Percentiles rank a stretch among this genome's conserved stretches.
These are phyloP conservation scores for Anoplopoma fimbria DNA, from an alignment of 2,113 vertebrate genomes.

Conservation along the genomic window DNA sequence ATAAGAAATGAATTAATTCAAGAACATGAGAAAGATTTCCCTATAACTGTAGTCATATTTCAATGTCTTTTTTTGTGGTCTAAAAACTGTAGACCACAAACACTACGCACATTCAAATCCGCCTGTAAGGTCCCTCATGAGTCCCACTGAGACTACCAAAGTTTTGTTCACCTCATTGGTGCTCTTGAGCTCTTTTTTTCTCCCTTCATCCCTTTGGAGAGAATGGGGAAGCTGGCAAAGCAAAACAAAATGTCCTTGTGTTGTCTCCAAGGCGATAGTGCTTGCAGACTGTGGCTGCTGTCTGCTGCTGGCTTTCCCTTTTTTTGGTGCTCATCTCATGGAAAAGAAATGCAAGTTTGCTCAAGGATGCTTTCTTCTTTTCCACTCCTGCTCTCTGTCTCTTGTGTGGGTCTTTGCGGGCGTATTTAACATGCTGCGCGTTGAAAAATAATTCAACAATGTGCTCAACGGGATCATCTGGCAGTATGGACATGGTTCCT, in stretches of 20 bases:
- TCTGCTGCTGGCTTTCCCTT: slow-evolving; percentile 30
- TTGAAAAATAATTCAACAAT: slow-evolving; percentile 54
- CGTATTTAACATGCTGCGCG: slow-evolving; percentile 60
- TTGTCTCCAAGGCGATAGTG: slow-evolving; percentile 71
- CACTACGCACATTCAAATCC: slow-evolving; percentile 15
- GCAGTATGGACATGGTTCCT: slow-evolving; percentile 61
- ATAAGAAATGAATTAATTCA: not conserved
- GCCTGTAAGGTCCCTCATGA: slow-evolving; percentile 45
- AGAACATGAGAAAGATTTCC: not conserved
- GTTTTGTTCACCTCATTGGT: slow-evolving; percentile 45
- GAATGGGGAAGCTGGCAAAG: slow-evolving; percentile 63
- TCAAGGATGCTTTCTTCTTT: slow-evolving; percentile 70
- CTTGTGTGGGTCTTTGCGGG: slow-evolving; percentile 33
- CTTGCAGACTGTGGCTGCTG: slow-evolving; percentile 63
- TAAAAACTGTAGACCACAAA: not conserved
- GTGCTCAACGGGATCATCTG: slow-evolving; percentile 62
- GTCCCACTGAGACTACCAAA: slow-evolving; percentile 42
- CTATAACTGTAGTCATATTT: not conserved
- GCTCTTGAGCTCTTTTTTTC: slow-evolving; percentile 31
- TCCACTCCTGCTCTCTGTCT: slow-evolving; percentile 13
- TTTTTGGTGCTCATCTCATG: slow-evolving; percentile 45
- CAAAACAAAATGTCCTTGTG: slow-evolving; percentile 80
- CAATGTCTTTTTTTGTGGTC: not conserved
- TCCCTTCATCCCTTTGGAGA: slow-evolving; percentile 61
- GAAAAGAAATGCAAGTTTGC: slow-evolving; percentile 73